Evolutionary conservation across 1,140 invertebrate species (phyloP), one percentile per base, ranked within the genome.

Genomic region (Lysiphlebus fabarum): DNA sequence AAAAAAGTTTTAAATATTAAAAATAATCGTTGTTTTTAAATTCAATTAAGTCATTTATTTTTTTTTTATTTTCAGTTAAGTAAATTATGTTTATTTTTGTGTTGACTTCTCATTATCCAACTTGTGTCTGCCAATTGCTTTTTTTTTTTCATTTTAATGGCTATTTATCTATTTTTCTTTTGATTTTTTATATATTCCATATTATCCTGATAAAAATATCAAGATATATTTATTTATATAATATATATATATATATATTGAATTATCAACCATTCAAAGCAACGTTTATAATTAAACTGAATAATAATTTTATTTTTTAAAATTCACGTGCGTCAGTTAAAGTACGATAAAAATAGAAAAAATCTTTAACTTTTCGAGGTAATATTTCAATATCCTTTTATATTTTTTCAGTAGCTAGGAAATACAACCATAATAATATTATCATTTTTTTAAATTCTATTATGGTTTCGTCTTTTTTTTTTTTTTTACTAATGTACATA

Each of bases 401-500:
- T 57, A 48, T 57, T 57, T 49, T 37, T 12, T 34, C 5, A 12
- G 41, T 33, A 53, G 12, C 42, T 53, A 51, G 38, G 38, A 17
- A 51, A 17, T 44, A 51, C 38, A 26, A 26, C 17, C 17, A 26
- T 26, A 26, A n/a, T n/a, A n/a, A n/a, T n/a, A n/a, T n/a, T n/a
- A n/a, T n/a, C n/a, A n/a, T n/a, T n/a, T n/a, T 34, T 34, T 53
- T 42, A 26, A 9, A 38, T 51, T 58, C 12, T 50, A 34, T 38
- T 6, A n/a, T n/a, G n/a, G n/a, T 14, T 48, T 58, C 11, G 37
- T 45, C 42, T 53, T 45, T 37, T 11, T 53, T 37, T 4, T 53
- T 53, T 12, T 53, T 14, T 51, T 17, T 58, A 12, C 38, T 49
- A 55, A 60, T 53, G 34, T 45, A 53, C 42, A 59, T 54, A 47